Conservation (phyloP, 2,113 vertebrate species). For the Pyxicephalus adspersus region DNA sequence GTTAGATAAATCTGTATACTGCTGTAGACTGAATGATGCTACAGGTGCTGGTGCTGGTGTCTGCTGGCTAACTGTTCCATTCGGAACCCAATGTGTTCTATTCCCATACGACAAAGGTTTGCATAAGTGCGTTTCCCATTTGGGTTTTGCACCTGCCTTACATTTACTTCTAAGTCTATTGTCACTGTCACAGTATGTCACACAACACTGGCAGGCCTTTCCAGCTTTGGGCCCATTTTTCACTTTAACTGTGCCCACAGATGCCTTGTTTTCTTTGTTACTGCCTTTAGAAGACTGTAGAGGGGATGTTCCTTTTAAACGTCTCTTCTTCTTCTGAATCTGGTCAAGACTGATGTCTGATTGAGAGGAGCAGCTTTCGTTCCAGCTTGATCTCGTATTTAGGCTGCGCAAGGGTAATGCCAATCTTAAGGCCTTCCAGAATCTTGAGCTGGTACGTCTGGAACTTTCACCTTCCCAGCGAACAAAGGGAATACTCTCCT, state of each 20-base stretch:
- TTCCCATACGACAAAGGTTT: slow-evolving; percentile 61
- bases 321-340: slow-evolving; percentile 66
- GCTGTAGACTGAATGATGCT: slow-evolving; percentile 68
- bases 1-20: slow-evolving; percentile 75
- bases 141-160: slow-evolving; percentile 64
- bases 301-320: slow-evolving; percentile 65
- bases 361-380: slow-evolving; percentile 91
- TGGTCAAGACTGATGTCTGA: slow-evolving; percentile 82
- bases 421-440: slow-evolving; percentile 86
- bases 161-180: slow-evolving; percentile 66
- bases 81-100: slow-evolving; percentile 57
- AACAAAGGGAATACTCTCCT: slow-evolving; percentile 74
- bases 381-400: slow-evolving; percentile 75
- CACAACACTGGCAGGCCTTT: slow-evolving; percentile 73
- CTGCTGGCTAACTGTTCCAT: slow-evolving; percentile 58
- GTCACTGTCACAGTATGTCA: slow-evolving; percentile 69
- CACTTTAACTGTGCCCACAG: background rate
- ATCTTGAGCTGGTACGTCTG: slow-evolving; percentile 74
- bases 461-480: slow-evolving; percentile 84
- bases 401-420: slow-evolving; percentile 84
- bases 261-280: background rate
- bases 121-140: slow-evolving; percentile 72
- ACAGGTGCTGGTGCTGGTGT: slow-evolving; percentile 53
- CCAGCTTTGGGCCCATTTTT: slow-evolving; percentile 65
- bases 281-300: slow-evolving; percentile 6